Evolutionary conservation across 2,888 invertebrate genomes (phyloP).

Genomic region (Tribolium freemani): DNA sequence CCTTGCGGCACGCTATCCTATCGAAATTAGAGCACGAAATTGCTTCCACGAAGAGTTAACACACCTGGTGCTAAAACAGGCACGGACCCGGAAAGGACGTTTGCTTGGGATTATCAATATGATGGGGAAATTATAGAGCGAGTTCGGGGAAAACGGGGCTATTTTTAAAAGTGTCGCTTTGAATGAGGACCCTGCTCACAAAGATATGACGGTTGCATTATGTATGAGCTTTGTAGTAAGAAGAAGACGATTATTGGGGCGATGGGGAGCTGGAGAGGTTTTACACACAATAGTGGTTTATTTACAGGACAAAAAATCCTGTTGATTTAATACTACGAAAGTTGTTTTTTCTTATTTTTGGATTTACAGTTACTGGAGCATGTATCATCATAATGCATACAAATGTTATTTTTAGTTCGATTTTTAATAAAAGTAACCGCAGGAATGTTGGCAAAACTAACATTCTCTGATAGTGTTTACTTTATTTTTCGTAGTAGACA

Average conservation of each 20-base stretch:
- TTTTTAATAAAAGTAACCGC: not conserved
- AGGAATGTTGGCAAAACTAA: not conserved
- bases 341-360: not conserved
- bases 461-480: not conserved
- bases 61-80: slow-evolving; percentile 27
- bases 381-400: not conserved
- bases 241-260: slow-evolving; percentile 2
- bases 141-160: slow-evolving; percentile 13
- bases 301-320: not conserved
- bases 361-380: not conserved
- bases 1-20: slow-evolving; percentile 17
- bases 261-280: slow-evolving; percentile 10
- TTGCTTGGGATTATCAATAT: not conserved
- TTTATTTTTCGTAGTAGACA: not conserved
- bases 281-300: slow-evolving; percentile 16
- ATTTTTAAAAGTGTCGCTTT: slow-evolving; percentile 28
- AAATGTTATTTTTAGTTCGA: not conserved
- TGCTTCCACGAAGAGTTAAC: slow-evolving; percentile 18
- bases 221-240: slow-evolving; percentile 28
- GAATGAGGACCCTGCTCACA: slow-evolving; percentile 16
- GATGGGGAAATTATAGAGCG: not conserved
- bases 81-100: not conserved
- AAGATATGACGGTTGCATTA: slow-evolving; percentile 26
- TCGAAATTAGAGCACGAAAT: slow-evolving; percentile 26
- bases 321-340: not conserved